A percentile compares a stretch with the other conserved stretches of the same genome.
phyloP scores from a whole-genome alignment of 2,113 vertebrate genomes.

The Lepidiolamprologus cunningtoni region DNA sequence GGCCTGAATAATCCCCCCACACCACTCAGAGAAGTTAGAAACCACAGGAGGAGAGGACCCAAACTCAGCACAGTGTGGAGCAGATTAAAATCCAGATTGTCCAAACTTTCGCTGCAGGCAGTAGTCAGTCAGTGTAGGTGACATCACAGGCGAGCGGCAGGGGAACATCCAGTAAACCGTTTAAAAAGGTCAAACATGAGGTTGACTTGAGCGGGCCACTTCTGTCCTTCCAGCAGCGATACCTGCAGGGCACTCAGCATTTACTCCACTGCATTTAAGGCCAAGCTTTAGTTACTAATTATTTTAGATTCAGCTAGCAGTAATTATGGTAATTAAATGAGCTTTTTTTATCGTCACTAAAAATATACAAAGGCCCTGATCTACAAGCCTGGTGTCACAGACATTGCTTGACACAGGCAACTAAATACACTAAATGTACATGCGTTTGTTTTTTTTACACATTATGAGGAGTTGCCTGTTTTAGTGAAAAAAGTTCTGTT shows the following conservation, averaged over 20 bases:
- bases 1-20: not conserved
- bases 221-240: not conserved
- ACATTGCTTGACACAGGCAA: not conserved
- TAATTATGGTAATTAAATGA: not conserved
- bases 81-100: not conserved
- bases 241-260: not conserved
- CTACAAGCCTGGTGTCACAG: not conserved
- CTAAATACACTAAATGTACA: not conserved
- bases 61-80: not conserved
- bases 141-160: not conserved
- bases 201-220: not conserved
- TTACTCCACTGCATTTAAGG: not conserved
- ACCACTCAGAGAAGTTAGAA: not conserved
- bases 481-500: not conserved
- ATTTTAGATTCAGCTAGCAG: not conserved
- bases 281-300: not conserved
- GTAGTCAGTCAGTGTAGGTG: not conserved
- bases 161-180: not conserved
- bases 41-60: not conserved
- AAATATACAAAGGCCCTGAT: not conserved
- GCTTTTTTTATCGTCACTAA: not conserved
- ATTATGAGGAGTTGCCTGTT: not conserved
- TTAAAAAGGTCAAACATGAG: not conserved
- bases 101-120: not conserved
- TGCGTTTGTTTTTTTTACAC: not conserved